Base-by-base conservation (phyloP, 2,888 invertebrate genomes). In the Tipula vernalis region DNA sequence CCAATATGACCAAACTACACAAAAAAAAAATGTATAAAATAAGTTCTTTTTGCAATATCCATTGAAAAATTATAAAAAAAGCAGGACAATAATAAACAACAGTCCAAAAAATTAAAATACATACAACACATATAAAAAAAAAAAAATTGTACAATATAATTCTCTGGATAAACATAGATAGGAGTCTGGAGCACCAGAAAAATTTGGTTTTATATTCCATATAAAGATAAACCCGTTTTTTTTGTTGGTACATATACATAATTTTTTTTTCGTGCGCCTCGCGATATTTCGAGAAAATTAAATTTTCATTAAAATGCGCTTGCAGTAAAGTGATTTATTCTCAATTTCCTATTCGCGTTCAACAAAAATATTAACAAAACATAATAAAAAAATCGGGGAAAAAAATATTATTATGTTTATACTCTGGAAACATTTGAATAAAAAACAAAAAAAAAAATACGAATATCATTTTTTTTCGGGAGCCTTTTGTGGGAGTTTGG, bases 251-350 rank as follows among this genome's bases (percentile, higher is more conserved):
- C 51, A 51, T n/a, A 51, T 71, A 28, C 28, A 71, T 71, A 71
- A 71, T 71, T 71, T 71, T 71, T 28, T 71, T 71, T 28, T 39
- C 39, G 71, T 71, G 71, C 28, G 71, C 71, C 71, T 71, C 36
- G 84, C 41, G n/a, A 39, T 84, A 39, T 84, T 84, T 84, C 15
- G 84, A 84, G 84, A 84, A 84, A 84, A 84, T 84, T 84, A 84
- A 84, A 84, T 84, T 84, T 84, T 84, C 84, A 84, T 84, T 84
- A 84, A 84, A 84, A 84, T 84, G 84, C 84, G 84, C 84, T 84
- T 84, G 84, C 84, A 84, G 41, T 84, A 36, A 36, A 84, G 41
- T 84, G 84, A 84, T 84, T 84, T 84, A 84, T 84, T 84, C 84
- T 84, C 84, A 84, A 84, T 84, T 15, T 84, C 84, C 84, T 84